Conservation (phyloP, 2,113 vertebrate species). For the Aramus guarauna region DNA sequence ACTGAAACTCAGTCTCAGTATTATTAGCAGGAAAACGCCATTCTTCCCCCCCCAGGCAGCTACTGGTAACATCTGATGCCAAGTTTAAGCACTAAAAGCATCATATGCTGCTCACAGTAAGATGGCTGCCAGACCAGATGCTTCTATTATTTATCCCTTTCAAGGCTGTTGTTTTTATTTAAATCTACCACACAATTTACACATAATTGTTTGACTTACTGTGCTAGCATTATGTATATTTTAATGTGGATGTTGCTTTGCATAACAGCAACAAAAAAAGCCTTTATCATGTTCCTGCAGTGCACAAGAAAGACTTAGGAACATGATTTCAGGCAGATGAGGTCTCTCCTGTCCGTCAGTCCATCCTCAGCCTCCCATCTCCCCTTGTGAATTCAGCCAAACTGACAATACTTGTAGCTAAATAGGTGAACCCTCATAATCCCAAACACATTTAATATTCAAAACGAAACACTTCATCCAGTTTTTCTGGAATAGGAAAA, state of each 20-base stretch:
- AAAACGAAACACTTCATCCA: background rate
- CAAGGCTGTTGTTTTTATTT: background rate
- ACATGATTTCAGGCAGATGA: background rate
- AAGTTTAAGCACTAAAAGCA: background rate
- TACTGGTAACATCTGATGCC: background rate
- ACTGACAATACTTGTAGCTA: background rate
- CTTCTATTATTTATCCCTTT: background rate
- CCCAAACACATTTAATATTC: background rate
- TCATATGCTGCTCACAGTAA: background rate
- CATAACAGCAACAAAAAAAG: fast-evolving
- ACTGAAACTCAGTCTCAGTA: background rate
- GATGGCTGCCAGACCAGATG: conserved; percentile 19
- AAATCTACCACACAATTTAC: background rate
- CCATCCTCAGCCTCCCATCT: background rate
- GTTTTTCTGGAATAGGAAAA: background rate
- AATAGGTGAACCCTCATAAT: background rate
- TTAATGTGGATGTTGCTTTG: background rate
- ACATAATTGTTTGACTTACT: fast-evolving
- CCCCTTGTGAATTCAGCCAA: background rate
- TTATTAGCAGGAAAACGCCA: background rate
- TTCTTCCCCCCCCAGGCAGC: background rate
- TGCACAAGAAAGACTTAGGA: background rate
- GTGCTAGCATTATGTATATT: background rate
- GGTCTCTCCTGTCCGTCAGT: background rate
- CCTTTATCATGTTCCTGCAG: background rate